Percentiles rank a stretch among this genome's conserved stretches.
Evolutionary conservation across 2,113 vertebrate species (phyloP).

Genomic region (Poeciliopsis turrubarensis): DNA sequence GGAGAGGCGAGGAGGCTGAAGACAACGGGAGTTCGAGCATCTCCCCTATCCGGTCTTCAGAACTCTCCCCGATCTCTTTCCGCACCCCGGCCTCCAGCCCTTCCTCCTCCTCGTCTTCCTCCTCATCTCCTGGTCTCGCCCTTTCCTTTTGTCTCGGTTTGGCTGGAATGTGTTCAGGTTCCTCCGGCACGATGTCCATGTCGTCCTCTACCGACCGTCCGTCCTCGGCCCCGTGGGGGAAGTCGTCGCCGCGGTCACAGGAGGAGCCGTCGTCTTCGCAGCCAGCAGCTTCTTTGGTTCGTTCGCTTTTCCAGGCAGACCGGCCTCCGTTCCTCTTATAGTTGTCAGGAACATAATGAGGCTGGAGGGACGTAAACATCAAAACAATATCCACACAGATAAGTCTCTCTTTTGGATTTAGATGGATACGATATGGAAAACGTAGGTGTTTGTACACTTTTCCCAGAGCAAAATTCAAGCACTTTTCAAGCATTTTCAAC

Average conservation of each 20-base stretch:
- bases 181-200: constrained; percentile 55
- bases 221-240: constrained; percentile 55
- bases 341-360: constrained; percentile 98
- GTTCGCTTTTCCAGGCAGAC: constrained; percentile 95
- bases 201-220: constrained; percentile 64
- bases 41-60: constrained; percentile 71
- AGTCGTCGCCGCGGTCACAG: constrained; percentile 68
- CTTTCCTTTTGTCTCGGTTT: constrained; percentile 55
- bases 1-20: constrained; percentile 73
- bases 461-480: no score
- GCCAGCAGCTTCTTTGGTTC: constrained; percentile 80
- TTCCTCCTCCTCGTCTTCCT: constrained; percentile 66
- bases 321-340: constrained; percentile 97
- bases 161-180: constrained; percentile 40
- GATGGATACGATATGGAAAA: no score
- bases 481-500: no score
- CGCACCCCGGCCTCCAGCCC: constrained; percentile 72
- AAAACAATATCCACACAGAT: not conserved
- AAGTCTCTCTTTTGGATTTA: no score
- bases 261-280: constrained; percentile 77
- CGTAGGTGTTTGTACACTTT: no score
- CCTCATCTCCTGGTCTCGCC: constrained; percentile 68
- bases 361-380: constrained; percentile 75
- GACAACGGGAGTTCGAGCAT: constrained; percentile 66
- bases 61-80: constrained; percentile 75